Evolutionary conservation across 2,888 invertebrate genomes (phyloP), one percentile per base, ranked within the genome.

Genomic region (Amblyteles armatorius): DNA sequence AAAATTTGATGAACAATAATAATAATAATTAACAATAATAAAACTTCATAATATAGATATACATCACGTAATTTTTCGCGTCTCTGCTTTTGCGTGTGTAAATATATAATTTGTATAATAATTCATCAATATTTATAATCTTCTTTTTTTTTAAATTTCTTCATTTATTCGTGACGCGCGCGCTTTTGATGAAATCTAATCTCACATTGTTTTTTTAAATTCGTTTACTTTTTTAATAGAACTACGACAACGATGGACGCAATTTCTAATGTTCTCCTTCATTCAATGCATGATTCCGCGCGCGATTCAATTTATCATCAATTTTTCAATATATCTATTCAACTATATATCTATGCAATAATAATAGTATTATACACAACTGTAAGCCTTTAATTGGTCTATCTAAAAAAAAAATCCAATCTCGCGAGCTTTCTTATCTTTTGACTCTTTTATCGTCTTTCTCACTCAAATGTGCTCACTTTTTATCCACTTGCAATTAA

Each of bases 241-340:
- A 80, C 88, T 89, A 88, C 74, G 52, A 90, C 88, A 89, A 87
- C 85, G 86, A 89, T 89, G 90, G 90, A 90, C 90, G 90, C 89
- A 90, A 89, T 89, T 86, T 84, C 78, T 84, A 77, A 50, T 80
- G 52, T 68, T 65, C 60, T 73, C 57, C 44, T 69, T 65, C 60
- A 36, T 26, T 77, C 13, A 11, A 55, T 79, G 57, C 68, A 68
- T 36, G 57, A 73, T 60, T 76, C 48, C 40, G 55, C 68, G 52
- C 60, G 57, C 65, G 50, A 19, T 77, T 77, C 57, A 60, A 19
- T 63, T 74, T 11, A 48, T 57, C 44, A 71, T 71, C 48, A 60
- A 68, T 73, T 48, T 74, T 74, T 63, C 29, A 60, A 73, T 68
- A 74, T 57, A 77, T 76, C 65, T 67, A 55, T 77, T 69, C 33